phyloP scores from a whole-genome alignment of 2,797 vertebrate genomes.

The Lagorchestes hirsutus region DNA sequence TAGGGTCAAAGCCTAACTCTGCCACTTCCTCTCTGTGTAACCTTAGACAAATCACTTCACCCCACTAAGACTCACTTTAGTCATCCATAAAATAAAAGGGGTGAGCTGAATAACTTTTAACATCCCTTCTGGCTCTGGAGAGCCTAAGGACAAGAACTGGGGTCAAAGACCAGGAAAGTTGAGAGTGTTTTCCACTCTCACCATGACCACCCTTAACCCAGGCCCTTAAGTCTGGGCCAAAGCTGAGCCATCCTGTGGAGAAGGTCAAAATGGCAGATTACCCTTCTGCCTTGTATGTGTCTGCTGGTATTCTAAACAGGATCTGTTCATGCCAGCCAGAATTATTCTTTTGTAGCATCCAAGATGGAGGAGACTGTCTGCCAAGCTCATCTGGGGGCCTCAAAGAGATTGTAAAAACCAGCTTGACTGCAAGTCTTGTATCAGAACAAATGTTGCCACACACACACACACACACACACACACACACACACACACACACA shows the following conservation, averaged over 20 bases:
- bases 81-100: neutral
- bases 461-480: neutral
- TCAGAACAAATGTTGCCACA: neutral
- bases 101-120: neutral
- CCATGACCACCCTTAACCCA: neutral
- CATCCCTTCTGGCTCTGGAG: neutral
- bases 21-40: neutral
- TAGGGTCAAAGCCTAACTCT: neutral
- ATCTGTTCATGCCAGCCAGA: neutral
- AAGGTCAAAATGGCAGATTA: neutral
- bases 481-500: neutral
- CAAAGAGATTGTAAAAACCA: neutral
- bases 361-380: neutral
- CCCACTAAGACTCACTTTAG: neutral
- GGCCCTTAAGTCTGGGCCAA: neutral
- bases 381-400: neutral
- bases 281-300: neutral
- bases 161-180: neutral
- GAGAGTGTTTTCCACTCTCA: neutral
- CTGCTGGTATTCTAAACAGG: neutral
- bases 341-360: neutral
- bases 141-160: neutral
- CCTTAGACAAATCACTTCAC: neutral
- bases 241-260: conserved; percentile 32
- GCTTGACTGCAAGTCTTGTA: neutral